Evolutionary conservation across 2,888 invertebrate genomes (phyloP).

Genomic region (Harpagoxenus sublaevis): DNA sequence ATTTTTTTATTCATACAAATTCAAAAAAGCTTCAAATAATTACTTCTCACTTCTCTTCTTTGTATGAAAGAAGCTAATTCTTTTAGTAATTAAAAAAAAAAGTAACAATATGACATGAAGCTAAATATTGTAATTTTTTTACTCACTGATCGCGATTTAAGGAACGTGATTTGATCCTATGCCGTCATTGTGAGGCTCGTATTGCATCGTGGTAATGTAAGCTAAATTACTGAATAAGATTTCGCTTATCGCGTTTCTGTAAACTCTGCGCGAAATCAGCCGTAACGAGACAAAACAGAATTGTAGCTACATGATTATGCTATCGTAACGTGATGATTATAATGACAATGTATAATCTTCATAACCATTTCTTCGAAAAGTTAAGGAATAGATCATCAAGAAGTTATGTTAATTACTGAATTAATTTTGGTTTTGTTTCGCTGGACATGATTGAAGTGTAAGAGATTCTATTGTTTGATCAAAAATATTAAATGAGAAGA

Average conservation of each 20-base stretch:
- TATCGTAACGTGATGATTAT: background rate
- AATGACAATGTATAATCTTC: background rate
- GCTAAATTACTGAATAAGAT: conserved; percentile 34
- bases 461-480: background rate
- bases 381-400: background rate
- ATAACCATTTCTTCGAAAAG: background rate
- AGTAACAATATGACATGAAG: background rate
- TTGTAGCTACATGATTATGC: conserved; percentile 1
- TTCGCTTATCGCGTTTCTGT: conserved; percentile 31
- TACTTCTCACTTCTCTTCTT: background rate
- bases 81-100: background rate
- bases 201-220: conserved; percentile 14
- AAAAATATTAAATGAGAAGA: background rate
- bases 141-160: background rate
- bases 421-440: background rate
- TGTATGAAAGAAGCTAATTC: background rate
- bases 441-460: background rate
- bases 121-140: background rate
- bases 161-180: background rate
- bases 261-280: conserved; percentile 8
- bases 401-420: background rate
- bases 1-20: background rate
- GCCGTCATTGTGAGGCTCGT: background rate
- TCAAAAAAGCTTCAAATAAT: background rate
- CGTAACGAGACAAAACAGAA: conserved; percentile 20